Evolutionary conservation across 1,140 invertebrate genomes (phyloP), one percentile per base, ranked within the genome.

Genomic region (Drosophila bocqueti): DNA sequence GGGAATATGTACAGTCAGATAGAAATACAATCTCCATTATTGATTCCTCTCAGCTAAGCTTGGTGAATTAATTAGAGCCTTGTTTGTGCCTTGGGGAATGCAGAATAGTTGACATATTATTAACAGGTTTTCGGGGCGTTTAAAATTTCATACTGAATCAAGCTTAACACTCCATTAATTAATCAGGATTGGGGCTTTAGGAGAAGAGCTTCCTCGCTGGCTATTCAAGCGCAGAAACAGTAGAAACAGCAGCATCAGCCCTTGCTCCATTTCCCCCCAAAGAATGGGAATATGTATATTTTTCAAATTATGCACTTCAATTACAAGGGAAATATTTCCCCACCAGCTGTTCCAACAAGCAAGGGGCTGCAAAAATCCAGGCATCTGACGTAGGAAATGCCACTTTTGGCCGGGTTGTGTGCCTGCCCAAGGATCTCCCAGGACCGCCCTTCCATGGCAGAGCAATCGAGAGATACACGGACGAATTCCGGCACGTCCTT

Each of bases 401-500:
- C 45, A 71, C 69, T 71, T 66, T 72, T 24, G n/a, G 31, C 26
- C 66, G n/a, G 45, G 15, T 21, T 29, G 65, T 36, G 31, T 9
- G 50, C 31, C 50, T 18, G 31, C 63, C 46, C 40, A 34, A 26
- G 49, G n/a, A 18, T 40, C 34, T n/a, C 58, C 31, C 26, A 40
- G 16, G 8, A n/a, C 38, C 45, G 15, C 21, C 54, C 15, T 26
- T 3, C 29, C 38, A 16, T 24, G 29, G 52, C 38, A 63, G 66
- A 73, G 61, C 46, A 78, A 73, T 82, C 74, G 69, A 72, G 69
- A 83, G 80, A 79, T 83, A 77, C 81, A 84, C 64, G 60, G 65
- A 43, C 59, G 64, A 87, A 83, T 87, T 83, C 83, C 79, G 78
- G 75, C 78, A 89, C 74, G 85, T 89, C 81, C 84, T 81, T 52